These are phyloP conservation scores for Syrphus vitripennis DNA, from an alignment of 2,888 invertebrate genomes.

Conservation along the genomic window DNA sequence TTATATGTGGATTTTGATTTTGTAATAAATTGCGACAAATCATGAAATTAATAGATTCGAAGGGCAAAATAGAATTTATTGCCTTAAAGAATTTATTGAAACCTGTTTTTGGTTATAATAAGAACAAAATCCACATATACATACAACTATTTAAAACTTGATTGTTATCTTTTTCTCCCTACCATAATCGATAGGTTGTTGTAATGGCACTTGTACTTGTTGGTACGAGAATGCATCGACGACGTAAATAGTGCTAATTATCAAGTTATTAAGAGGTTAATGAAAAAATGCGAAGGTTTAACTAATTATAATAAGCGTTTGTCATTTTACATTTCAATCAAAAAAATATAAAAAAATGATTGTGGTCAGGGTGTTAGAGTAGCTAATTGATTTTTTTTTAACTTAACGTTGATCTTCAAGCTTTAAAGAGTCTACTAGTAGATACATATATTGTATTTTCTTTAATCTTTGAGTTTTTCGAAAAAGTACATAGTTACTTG, in stretches of 20 bases:
- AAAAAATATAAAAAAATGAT: background rate
- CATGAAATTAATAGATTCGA: conserved; percentile 16
- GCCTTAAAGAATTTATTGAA: background rate
- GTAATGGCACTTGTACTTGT: conserved; percentile 19
- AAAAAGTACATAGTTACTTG: background rate
- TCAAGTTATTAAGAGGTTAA: background rate
- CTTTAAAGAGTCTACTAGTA: background rate
- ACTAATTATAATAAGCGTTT: conserved; percentile 1
- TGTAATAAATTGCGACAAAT: conserved; percentile 12
- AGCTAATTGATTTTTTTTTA: background rate
- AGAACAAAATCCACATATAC: conserved; percentile 2
- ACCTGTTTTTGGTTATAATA: conserved; percentile 24
- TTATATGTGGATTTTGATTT: background rate
- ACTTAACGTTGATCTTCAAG: background rate
- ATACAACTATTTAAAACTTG: background rate
- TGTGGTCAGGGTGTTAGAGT: background rate
- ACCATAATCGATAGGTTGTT: conserved; percentile 32
- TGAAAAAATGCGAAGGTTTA: conserved; percentile 17
- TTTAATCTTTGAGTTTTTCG: background rate
- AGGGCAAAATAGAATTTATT: conserved; percentile 20
- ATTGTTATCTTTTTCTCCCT: conserved; percentile 26
- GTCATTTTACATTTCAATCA: background rate
- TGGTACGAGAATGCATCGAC: conserved; percentile 13
- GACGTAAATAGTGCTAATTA: conserved; percentile 16
- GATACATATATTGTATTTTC: too few species aligned